Evolutionary conservation across 2,113 vertebrate species (phyloP).

Genomic region (Podarcis raffonei): DNA sequence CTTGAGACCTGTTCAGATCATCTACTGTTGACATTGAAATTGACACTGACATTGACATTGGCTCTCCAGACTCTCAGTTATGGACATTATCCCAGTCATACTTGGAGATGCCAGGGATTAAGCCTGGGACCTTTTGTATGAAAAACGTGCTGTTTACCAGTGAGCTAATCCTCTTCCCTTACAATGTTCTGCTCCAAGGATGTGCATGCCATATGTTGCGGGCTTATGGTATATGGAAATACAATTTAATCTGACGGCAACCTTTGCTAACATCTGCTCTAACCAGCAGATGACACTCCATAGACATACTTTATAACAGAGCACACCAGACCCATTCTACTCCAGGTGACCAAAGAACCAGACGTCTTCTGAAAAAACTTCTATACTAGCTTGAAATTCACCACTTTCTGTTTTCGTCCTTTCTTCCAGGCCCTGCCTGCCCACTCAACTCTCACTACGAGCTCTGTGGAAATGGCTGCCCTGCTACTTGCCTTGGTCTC

Average conservation of each 20-base stretch:
- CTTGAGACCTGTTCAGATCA: no score
- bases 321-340: background rate
- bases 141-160: no score
- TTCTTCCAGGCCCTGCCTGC: conserved; percentile 56
- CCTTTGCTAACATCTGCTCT: background rate
- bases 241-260: background rate
- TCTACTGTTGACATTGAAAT: no score
- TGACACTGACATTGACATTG: no score
- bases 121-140: no score
- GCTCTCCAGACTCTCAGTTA: no score
- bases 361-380: background rate
- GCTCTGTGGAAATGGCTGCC: conserved; percentile 74
- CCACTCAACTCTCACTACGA: conserved; percentile 75
- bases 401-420: background rate
- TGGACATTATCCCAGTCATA: no score
- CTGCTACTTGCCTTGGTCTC: conserved; percentile 57
- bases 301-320: background rate
- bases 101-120: no score
- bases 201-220: no score
- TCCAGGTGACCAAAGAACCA: background rate
- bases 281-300: background rate
- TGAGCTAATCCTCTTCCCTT: no score
- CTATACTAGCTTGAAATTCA: background rate
- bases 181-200: no score
- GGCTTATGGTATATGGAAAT: no score